These are phyloP conservation scores for Drosophila sulfurigaster DNA, from an alignment of 1,140 invertebrate genomes.

Conservation along the genomic window DNA sequence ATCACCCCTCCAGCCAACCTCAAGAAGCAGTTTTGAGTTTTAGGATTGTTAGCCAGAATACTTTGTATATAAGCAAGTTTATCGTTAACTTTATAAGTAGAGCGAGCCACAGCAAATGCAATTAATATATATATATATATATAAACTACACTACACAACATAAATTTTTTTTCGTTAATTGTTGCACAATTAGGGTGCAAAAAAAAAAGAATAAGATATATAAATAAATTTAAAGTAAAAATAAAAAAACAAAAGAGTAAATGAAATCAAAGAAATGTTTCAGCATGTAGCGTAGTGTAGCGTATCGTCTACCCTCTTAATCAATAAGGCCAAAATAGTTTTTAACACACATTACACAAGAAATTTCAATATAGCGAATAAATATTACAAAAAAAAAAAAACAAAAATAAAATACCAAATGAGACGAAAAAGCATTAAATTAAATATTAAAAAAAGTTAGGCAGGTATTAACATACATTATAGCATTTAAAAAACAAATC, in stretches of 20 bases:
- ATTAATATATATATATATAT: conserved; percentile 10
- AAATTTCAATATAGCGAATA: conserved; percentile 44
- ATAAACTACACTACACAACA: conserved; percentile 15
- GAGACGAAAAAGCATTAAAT: conserved; percentile 24
- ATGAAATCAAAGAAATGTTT: conserved; percentile 49
- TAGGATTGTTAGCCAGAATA: conserved; percentile 30
- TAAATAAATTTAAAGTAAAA: neutral
- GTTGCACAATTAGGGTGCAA: neutral
- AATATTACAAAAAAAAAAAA: conserved; percentile 12
- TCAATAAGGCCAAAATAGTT: conserved; percentile 78
- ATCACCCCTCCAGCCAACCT: neutral
- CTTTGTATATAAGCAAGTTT: conserved; percentile 48
- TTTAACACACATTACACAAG: conserved; percentile 49
- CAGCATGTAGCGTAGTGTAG: conserved; percentile 60
- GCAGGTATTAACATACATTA: conserved; percentile 68
- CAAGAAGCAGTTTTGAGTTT: conserved; percentile 37
- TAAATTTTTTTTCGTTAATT: conserved; percentile 24
- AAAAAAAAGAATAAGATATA: neutral
- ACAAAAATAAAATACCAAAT: conserved; percentile 36
- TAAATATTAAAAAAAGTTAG: conserved; percentile 35
- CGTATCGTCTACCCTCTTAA: conserved; percentile 47
- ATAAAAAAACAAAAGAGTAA: neutral
- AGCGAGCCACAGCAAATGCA: conserved; percentile 31
- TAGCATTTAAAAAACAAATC: conserved; percentile 59
- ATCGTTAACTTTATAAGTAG: conserved; percentile 38